Conservation (phyloP, 23 tunicate genomes). For the Styela clava region DNA sequence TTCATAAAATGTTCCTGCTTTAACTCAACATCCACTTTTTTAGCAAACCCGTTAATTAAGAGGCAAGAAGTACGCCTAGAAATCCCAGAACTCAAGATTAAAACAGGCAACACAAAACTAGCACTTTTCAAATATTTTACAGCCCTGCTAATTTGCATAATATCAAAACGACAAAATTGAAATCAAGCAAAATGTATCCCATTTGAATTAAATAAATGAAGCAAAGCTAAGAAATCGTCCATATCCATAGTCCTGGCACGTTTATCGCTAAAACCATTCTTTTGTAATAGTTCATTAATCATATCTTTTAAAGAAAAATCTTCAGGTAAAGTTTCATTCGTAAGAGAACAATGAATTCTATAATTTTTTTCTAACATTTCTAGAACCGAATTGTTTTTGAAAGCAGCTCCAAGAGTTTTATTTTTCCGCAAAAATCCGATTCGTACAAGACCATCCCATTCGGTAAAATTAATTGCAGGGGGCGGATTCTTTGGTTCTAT, state of each 20-base stretch:
- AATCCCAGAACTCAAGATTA: too few relatives aligned
- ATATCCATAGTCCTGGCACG: conserved; percentile 89
- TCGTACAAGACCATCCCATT: conserved; percentile 92
- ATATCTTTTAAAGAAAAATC: conserved; percentile 61
- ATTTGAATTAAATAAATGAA: conserved; percentile 75
- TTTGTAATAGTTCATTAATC: conserved; percentile 35
- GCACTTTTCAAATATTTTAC: too few relatives aligned
- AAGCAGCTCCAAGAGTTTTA: conserved; percentile 67
- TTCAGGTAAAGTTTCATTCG: conserved; percentile 40
- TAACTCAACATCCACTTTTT: too few relatives aligned
- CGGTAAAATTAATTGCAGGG: conserved; percentile 90
- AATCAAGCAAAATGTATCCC: conserved; percentile 86
- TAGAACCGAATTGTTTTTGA: conserved; percentile 51
- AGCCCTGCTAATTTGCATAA: too few relatives aligned
- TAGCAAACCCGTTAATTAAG: too few relatives aligned
- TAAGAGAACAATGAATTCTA: conserved; percentile 73
- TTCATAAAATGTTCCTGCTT: too few relatives aligned
- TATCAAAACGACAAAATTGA: too few relatives aligned
- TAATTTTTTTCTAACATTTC: conserved; percentile 84
- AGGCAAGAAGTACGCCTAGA: too few relatives aligned
- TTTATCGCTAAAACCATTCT: conserved; percentile 34
- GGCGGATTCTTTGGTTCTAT: conserved; percentile 97
- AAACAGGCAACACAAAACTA: too few relatives aligned
- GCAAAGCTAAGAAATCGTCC: conserved; percentile 76
- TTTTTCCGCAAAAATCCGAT: conserved; percentile 85